These are phyloP conservation scores for Dugesia japonica DNA, from an alignment of 2,888 invertebrate species.

Conservation along the genomic window DNA sequence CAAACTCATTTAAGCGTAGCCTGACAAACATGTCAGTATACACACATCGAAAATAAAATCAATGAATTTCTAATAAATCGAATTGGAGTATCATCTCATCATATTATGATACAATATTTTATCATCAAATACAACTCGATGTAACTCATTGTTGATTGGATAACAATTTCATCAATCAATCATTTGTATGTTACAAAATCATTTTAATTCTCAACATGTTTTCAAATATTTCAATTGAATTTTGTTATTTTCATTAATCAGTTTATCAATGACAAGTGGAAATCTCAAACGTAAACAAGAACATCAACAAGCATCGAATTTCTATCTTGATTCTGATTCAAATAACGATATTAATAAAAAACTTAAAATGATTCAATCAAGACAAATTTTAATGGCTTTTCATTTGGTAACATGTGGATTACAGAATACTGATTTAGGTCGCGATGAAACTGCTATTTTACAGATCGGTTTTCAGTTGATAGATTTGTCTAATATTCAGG, in stretches of 20 bases:
- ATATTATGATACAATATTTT: background rate
- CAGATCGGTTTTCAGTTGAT: conserved; percentile 5
- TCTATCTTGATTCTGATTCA: background rate
- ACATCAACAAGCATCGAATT: background rate
- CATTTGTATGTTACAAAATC: background rate
- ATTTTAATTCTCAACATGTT: conserved; percentile 3
- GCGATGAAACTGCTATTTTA: background rate
- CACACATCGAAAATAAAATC: background rate
- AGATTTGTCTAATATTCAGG: background rate
- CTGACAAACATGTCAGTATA: background rate
- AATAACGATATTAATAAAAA: background rate
- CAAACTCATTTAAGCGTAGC: too few species aligned
- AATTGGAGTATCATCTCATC: background rate
- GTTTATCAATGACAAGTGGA: background rate
- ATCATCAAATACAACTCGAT: background rate
- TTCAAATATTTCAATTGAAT: background rate
- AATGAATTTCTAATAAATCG: background rate
- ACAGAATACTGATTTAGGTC: background rate
- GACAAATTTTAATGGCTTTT: background rate
- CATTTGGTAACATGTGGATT: conserved; percentile 1
- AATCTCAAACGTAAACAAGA: background rate
- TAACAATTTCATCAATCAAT: conserved; percentile 5
- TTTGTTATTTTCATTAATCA: background rate
- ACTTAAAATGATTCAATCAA: background rate
- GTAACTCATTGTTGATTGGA: conserved; percentile 15